phyloP scores from a whole-genome alignment of 2,797 vertebrate genomes.

The Pantherophis vulpinus region DNA sequence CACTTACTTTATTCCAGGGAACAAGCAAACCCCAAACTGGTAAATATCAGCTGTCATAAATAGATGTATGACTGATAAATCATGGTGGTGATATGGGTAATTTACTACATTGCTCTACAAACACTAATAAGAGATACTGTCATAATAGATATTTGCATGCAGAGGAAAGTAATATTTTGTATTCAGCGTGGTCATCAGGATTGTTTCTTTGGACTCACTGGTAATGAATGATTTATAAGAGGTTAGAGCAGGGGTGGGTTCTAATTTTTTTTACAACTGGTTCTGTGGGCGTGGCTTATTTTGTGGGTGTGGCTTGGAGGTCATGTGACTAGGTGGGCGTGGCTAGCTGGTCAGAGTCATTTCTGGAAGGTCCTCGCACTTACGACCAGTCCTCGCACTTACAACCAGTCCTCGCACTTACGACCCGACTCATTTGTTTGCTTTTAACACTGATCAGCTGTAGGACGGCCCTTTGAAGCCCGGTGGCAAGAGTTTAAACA shows the following conservation, averaged over 20 bases:
- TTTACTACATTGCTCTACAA: not conserved
- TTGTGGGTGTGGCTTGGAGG: too few species aligned
- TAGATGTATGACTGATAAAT: not conserved
- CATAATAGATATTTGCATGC: constrained; percentile 6
- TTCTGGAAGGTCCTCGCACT: too few species aligned
- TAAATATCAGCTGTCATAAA: not conserved
- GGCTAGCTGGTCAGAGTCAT: too few species aligned
- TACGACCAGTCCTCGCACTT: too few species aligned
- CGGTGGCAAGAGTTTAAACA: too few species aligned
- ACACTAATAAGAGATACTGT: not conserved
- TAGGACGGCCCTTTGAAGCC: too few species aligned
- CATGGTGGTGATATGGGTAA: not conserved
- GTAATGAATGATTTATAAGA: not conserved
- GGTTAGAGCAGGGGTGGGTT: not conserved
- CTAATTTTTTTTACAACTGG: too few species aligned
- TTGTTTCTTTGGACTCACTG: not conserved
- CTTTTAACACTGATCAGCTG: too few species aligned
- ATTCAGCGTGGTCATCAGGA: not conserved
- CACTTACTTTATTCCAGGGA: not conserved
- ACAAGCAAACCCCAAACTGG: not conserved
- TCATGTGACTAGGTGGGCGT: too few species aligned
- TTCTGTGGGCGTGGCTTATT: too few species aligned
- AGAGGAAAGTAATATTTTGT: not conserved
- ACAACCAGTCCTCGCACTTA: too few species aligned
- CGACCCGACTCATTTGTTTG: too few species aligned